phyloP scores from a whole-genome alignment of 2,113 vertebrate genomes.

The Coptodon bakossiorum region DNA sequence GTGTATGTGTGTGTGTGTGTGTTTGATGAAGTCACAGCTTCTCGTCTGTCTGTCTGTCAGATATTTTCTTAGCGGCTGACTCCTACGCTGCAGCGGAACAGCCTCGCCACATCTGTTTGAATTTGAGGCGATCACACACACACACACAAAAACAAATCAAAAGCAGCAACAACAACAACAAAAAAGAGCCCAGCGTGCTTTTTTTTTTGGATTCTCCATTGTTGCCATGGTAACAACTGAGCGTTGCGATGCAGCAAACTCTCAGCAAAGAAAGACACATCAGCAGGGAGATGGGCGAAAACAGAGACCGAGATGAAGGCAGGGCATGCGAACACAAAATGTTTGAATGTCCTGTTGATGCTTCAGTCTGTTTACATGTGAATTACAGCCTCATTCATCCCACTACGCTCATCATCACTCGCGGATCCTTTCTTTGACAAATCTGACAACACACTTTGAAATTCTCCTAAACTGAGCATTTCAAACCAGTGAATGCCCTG shows the following conservation, averaged over 20 bases:
- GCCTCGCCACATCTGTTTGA: neutral
- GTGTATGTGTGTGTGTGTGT: neutral
- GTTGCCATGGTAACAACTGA: constrained; percentile 42
- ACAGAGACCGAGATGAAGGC: neutral
- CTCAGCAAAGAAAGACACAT: neutral
- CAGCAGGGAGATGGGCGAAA: neutral
- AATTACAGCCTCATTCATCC: neutral
- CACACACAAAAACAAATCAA: neutral
- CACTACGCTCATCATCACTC: neutral
- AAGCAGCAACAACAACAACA: neutral
- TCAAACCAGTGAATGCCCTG: neutral
- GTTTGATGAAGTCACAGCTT: neutral
- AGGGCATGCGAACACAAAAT: neutral
- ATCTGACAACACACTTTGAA: neutral
- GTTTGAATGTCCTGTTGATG: neutral
- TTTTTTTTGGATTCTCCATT: neutral
- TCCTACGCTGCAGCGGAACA: neutral
- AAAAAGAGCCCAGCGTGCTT: neutral
- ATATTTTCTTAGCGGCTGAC: neutral
- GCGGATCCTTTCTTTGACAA: neutral
- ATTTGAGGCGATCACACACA: neutral
- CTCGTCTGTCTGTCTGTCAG: neutral
- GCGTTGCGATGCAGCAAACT: constrained; percentile 49
- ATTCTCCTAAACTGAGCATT: neutral
- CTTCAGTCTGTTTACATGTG: neutral